Evolutionary conservation across 2,797 vertebrate genomes (phyloP).

Genomic region (Helicolenus hilgendorfi): DNA sequence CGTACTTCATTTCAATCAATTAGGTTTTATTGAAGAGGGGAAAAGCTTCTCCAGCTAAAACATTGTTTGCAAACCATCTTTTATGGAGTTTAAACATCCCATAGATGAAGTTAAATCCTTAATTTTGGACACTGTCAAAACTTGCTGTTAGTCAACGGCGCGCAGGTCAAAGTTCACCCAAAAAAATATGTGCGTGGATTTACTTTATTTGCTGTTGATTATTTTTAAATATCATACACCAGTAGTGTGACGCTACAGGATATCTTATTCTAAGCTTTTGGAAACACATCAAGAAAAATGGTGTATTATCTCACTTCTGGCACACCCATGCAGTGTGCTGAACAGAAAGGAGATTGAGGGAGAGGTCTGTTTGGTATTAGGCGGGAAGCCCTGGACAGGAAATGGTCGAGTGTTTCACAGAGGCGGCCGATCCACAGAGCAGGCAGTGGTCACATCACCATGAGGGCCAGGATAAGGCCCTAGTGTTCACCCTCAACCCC

Average conservation of each 20-base stretch:
- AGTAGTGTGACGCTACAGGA: background rate
- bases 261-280: slow-evolving; percentile 17
- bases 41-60: too few species aligned
- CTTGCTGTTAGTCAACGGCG: background rate
- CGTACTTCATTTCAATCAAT: too few species aligned
- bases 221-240: background rate
- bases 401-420: slow-evolving; percentile 82
- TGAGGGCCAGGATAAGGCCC: slow-evolving; percentile 52
- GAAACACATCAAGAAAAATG: background rate
- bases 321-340: slow-evolving; percentile 47
- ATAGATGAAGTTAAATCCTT: background rate
- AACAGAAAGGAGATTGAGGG: slow-evolving; percentile 57
- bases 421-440: slow-evolving; percentile 60
- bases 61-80: too few species aligned
- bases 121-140: background rate
- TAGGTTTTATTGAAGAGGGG: too few species aligned
- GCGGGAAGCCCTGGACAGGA: slow-evolving; percentile 87
- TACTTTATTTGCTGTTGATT: background rate
- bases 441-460: slow-evolving; percentile 49
- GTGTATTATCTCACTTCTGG: slow-evolving; percentile 37
- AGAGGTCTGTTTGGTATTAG: slow-evolving; percentile 89
- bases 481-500: slow-evolving; percentile 60
- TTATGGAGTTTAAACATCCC: too few species aligned
- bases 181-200: background rate
- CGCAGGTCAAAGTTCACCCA: background rate